Percentiles rank a stretch among this genome's conserved stretches.
These are phyloP conservation scores for Mnemiopsis leidyi DNA, from an alignment of 37 sponge, comb jelly and placozoan species.

Conservation along the genomic window DNA sequence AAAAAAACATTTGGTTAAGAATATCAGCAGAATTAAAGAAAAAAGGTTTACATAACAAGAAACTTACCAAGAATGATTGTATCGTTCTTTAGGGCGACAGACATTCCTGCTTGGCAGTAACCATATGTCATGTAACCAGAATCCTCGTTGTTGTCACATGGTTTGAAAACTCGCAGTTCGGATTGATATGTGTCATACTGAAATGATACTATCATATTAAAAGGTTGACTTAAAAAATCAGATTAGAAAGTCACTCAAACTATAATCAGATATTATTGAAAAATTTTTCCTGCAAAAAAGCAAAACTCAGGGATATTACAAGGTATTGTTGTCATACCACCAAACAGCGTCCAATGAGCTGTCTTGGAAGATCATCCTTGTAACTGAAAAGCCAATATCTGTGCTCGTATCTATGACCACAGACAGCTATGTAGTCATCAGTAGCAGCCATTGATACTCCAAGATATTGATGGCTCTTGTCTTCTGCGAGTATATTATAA, in stretches of 20 bases:
- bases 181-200: too few relatives aligned
- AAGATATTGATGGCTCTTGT: constrained; percentile 35
- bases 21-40: too few relatives aligned
- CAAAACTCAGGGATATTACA: too few relatives aligned
- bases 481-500: neutral
- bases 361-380: neutral
- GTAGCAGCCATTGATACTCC: neutral
- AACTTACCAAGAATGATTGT: neutral
- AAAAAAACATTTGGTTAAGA: too few relatives aligned
- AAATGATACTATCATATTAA: neutral
- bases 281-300: too few relatives aligned
- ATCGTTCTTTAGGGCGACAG: neutral
- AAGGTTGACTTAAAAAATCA: neutral
- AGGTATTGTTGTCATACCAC: constrained; percentile 4
- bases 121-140: constrained; percentile 6
- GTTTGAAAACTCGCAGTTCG: neutral
- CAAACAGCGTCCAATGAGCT: constrained; percentile 37
- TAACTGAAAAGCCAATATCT: neutral
- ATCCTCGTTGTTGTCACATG: neutral
- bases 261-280: too few relatives aligned
- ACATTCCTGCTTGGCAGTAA: constrained; percentile 6
- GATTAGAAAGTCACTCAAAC: neutral
- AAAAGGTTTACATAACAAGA: too few relatives aligned
- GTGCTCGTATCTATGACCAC: constrained; percentile 48
- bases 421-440: neutral